Evolutionary conservation across 2,797 vertebrate species (phyloP), one percentile per base, ranked within the genome.

Genomic region (Micrastur ruficollis): DNA sequence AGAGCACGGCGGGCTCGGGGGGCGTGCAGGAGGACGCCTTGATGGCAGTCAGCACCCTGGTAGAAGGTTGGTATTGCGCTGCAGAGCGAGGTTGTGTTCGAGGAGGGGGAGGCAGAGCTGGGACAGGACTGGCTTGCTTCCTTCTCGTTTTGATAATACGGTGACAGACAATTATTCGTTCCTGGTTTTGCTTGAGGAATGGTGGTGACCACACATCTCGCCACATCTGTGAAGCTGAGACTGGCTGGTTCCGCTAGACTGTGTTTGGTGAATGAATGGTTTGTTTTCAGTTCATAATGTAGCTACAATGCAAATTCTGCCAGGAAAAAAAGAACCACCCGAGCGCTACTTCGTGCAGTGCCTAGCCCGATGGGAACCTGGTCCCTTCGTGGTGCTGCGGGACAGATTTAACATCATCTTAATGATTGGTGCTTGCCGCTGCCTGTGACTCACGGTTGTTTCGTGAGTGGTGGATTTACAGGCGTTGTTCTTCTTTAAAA

Each of bases 31-130:
- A 99, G 96, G 99, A 99, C 4, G 99, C 99, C 6, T 98, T 99
- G 55, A 99, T 99, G 99, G 99, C 99, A 2, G 99, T 99, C 90
- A 99, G 99, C 97, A 99, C 99, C 9, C 97, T 99, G 90, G 99
- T 99, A 13, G 99, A 99, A 99, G 99, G 99, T 99, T 76, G 73
- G 97, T 78, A 8, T 21, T 2, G 42, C 2, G 8, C 9, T 40
- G 46, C 55, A 9, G 25, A 8, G 31, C 9, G 2, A 18, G 16
- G 34, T 11, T 27, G 31, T 9, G 4, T 17, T 9, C 1, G 3
- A n/a, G n/a, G n/a, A n/a, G 47, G 26, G 18, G 6, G 14, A 12
- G 36, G n/a, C 50, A 21, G 42, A n/a, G 4, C 18, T 34, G 59
- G 55, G 36, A 2, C 36, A n/a, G 29, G 16, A 26, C 10, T 15